phyloP scores from a whole-genome alignment of 2,888 invertebrate species.

The Nesidiocoris tenuis region DNA sequence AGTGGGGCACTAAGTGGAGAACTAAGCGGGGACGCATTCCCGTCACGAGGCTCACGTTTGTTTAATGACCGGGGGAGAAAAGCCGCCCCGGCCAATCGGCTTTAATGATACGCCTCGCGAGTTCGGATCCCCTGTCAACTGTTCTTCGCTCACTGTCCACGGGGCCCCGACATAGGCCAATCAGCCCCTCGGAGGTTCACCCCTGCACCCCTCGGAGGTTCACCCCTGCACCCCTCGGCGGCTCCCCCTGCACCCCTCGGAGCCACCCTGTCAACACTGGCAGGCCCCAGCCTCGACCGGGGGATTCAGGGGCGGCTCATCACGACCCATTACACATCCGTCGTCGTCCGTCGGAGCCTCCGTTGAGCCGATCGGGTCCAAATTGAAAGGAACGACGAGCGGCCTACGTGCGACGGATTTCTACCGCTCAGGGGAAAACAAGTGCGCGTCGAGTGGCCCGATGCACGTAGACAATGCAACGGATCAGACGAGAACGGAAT shows the following conservation, averaged over 20 bases:
- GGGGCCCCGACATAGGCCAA: neutral
- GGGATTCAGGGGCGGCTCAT: neutral
- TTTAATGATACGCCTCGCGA: slow-evolving; percentile 16
- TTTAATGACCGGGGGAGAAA: slow-evolving; percentile 1
- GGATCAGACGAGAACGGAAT: neutral
- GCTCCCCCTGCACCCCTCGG: no score
- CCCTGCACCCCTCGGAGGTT: no score
- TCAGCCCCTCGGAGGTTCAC: no score
- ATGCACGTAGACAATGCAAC: neutral
- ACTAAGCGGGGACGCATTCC: neutral
- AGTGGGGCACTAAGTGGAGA: no score
- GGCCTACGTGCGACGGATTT: neutral
- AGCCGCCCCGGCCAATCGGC: slow-evolving; percentile 11
- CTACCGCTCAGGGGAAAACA: neutral
- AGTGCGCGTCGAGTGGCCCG: neutral
- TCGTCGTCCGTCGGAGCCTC: neutral
- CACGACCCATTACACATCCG: neutral
- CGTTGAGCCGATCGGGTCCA: neutral
- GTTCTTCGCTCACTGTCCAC: no score
- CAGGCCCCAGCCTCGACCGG: neutral
- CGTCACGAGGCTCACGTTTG: slow-evolving; percentile 18
- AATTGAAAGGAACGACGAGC: neutral
- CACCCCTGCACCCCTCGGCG: no score
- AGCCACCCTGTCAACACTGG: neutral
- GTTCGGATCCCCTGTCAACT: neutral